A percentile compares a stretch with the other conserved stretches of the same genome.
Conservation (phyloP, 2,888 invertebrate genomes). For the Oxycera nigricornis region DNA sequence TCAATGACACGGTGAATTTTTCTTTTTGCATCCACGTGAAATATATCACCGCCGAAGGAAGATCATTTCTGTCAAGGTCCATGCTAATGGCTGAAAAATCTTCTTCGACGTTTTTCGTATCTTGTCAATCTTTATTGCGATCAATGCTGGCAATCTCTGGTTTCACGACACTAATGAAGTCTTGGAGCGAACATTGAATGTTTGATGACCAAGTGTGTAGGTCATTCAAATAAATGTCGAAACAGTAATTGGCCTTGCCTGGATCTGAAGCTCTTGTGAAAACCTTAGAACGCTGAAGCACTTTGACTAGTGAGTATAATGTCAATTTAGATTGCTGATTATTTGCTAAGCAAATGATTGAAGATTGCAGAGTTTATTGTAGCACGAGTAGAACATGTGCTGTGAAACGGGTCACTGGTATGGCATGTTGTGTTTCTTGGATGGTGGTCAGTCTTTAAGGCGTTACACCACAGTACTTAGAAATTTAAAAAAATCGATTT, state of each 20-base stretch:
- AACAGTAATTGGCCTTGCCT: too few species aligned
- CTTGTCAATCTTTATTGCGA: constrained; percentile 23
- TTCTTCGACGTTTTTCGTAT: constrained; percentile 10
- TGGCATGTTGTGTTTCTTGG: too few species aligned
- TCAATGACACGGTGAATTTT: constrained; percentile 5
- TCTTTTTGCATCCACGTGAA: background rate
- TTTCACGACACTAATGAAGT: constrained; percentile 16
- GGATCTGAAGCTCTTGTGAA: too few species aligned
- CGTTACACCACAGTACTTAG: too few species aligned
- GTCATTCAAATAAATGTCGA: constrained; percentile 1
- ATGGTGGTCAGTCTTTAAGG: too few species aligned
- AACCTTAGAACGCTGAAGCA: too few species aligned
- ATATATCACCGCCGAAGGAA: background rate
- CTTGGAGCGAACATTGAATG: background rate
- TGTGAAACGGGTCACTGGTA: too few species aligned
- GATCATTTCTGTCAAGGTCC: constrained; percentile 31
- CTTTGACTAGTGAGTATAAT: constrained; percentile 23
- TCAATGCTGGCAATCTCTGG: constrained; percentile 17
- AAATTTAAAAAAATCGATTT: too few species aligned
- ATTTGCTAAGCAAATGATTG: constrained; percentile 23
- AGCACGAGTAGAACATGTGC: too few species aligned
- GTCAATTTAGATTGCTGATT: constrained; percentile 20
- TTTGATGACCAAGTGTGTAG: constrained; percentile 29
- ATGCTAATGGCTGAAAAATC: constrained; percentile 28
- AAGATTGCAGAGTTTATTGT: too few species aligned